Conservation (phyloP, 1,140 invertebrate species). For the Eupristina koningsbergeri region DNA sequence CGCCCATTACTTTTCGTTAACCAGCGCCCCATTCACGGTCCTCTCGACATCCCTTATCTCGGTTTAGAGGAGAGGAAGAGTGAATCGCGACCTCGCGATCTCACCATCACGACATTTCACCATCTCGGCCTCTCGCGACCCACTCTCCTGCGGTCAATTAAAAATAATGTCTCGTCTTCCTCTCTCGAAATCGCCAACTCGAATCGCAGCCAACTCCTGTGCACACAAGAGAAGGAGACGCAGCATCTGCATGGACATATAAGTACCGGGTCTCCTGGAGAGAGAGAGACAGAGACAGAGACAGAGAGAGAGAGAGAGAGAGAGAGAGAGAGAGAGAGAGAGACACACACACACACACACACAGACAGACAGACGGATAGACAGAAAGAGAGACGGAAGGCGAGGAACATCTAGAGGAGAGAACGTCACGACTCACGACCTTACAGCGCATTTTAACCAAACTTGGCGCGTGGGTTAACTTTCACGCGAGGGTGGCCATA, state of each 20-base stretch:
- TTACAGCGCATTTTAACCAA: slow-evolving; percentile 52
- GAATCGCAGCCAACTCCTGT: neutral
- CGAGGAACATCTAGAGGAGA: slow-evolving; percentile 8
- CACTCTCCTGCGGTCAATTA: slow-evolving; percentile 37
- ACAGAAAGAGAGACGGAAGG: neutral
- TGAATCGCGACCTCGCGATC: neutral
- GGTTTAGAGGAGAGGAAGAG: neutral
- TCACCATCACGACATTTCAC: neutral
- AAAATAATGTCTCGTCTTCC: slow-evolving; percentile 37
- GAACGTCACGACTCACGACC: slow-evolving; percentile 41
- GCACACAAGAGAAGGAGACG: slow-evolving; percentile 1
- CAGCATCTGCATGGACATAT: slow-evolving; percentile 41
- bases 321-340: no score
- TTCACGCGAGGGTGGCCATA: slow-evolving; percentile 55
- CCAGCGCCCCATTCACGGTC: neutral
- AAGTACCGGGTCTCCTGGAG: slow-evolving; percentile 48
- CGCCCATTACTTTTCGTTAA: slow-evolving; percentile 6
- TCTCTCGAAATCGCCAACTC: slow-evolving; percentile 28
- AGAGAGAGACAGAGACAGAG: neutral
- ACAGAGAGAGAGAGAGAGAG: neutral
- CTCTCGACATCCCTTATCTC: neutral
- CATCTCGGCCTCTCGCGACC: neutral
- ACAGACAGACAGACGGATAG: no score
- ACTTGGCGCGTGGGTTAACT: slow-evolving; percentile 56
- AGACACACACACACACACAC: no score